Base-by-base conservation (phyloP, 2,888 invertebrate genomes). In the Glyphotaelius pellucidus region DNA sequence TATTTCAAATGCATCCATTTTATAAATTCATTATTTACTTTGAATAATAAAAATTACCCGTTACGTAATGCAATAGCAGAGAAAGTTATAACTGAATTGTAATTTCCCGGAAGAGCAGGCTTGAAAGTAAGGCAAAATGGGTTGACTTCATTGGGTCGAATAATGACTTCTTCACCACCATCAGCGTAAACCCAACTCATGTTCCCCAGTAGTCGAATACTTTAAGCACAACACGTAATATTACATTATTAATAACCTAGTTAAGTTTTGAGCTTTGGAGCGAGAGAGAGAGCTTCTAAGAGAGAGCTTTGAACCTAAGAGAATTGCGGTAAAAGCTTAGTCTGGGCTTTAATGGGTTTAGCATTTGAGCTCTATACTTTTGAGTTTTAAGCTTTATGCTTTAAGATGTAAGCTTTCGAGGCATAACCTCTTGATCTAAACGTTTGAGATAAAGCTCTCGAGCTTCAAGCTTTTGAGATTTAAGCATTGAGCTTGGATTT, bases 141-240 rank as follows among this genome's bases (percentile, higher is more conserved):
- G 1, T 95, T 93, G 85, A 96, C 95, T 93, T 96, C 95, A 93
- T 95, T 95, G 0, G 96, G 96, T 0, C 95, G 95, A 19, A 96
- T 92, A 5, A 95, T 94, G 83, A 96, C 94, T 7, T 94, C 94
- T 0, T 96, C 96, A 80, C 94, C 93, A 83, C 94, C 94, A 92
- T 96, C 96, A 3, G 95, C 95, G 1, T 96, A 96, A 80, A 96
- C 94, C 96, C 96, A 96, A 1, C 94, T 80, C 0, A 94, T 95
- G 86, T 93, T 94, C 93, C 94, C 95, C 52, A 96, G 93, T 35
- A 96, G 94, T 93, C 96, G 94, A 92, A 96, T 94, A 93, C 96
- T 96, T 94, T 88, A 94, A 94, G 90, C 32, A 87, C 12, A 35
- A 35, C 7, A 35, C 85, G 2, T 84, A 31, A 67, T 81, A n/a